phyloP scores from a whole-genome alignment of 2,797 vertebrate genomes.

The Labeo calbasu region DNA sequence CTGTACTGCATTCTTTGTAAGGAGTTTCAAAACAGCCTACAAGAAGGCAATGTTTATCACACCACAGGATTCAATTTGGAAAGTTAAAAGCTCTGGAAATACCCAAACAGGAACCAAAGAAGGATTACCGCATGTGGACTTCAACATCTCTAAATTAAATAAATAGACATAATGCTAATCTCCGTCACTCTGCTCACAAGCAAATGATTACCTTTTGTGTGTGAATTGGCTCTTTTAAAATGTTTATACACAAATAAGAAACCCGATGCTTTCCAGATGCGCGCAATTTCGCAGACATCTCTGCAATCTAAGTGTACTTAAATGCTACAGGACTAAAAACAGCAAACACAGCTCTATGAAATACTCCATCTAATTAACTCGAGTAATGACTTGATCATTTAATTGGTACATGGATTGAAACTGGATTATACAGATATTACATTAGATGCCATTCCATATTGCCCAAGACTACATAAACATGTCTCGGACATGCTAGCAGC shows the following conservation, averaged over 20 bases:
- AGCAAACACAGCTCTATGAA: background rate
- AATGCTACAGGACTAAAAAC: background rate
- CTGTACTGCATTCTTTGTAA: background rate
- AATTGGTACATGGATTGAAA: constrained; percentile 36
- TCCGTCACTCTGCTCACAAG: too few species aligned
- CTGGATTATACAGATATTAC: constrained; percentile 31
- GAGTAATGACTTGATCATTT: constrained; percentile 15
- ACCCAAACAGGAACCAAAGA: background rate
- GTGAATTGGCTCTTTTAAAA: background rate
- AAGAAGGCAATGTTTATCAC: background rate
- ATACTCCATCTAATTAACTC: constrained; percentile 25
- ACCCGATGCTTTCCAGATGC: background rate
- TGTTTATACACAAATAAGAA: background rate
- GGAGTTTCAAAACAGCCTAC: background rate
- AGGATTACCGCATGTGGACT: background rate
- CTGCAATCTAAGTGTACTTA: background rate
- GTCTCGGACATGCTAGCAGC: background rate
- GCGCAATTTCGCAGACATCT: background rate
- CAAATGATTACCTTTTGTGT: background rate
- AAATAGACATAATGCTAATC: background rate
- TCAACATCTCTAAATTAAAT: background rate
- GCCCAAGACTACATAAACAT: background rate
- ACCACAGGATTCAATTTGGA: background rate
- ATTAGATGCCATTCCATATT: constrained; percentile 17
- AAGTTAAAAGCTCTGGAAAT: background rate